Conservation (phyloP, 92 coral and sea anemone species). For the Palythoa heliodiscus region DNA sequence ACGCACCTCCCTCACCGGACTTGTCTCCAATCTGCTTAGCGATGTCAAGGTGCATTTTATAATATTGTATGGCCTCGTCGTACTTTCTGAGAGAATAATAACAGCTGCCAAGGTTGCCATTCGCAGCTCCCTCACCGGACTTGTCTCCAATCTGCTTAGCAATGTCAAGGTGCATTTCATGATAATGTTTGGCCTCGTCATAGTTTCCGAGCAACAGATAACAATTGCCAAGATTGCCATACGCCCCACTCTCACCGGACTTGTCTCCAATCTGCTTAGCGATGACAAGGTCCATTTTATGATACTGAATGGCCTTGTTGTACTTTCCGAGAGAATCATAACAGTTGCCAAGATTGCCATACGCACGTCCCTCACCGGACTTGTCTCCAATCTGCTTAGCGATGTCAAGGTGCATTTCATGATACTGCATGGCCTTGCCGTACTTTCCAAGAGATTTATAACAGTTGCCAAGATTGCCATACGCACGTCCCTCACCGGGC, state of each 20-base stretch:
- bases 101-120: not conserved
- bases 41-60: not conserved
- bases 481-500: no score
- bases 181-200: not conserved
- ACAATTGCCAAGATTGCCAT: not conserved
- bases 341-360: no score
- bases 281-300: not conserved
- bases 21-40: not conserved
- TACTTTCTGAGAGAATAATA: no score
- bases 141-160: constrained; percentile 3
- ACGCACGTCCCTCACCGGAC: no score
- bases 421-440: no score
- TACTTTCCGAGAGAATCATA: no score
- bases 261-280: not conserved
- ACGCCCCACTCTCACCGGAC: not conserved
- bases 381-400: no score
- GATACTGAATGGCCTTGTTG: not conserved
- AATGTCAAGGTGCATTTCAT: not conserved
- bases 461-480: no score
- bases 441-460: no score
- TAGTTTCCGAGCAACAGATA: not conserved
- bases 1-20: not conserved
- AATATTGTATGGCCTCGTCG: not conserved
- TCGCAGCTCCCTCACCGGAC: not conserved
- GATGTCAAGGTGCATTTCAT: no score